A percentile compares a stretch with the other conserved stretches of the same genome.
These are phyloP conservation scores for Drosophila seclusa DNA, from an alignment of 2,888 invertebrate genomes.

Conservation along the genomic window DNA sequence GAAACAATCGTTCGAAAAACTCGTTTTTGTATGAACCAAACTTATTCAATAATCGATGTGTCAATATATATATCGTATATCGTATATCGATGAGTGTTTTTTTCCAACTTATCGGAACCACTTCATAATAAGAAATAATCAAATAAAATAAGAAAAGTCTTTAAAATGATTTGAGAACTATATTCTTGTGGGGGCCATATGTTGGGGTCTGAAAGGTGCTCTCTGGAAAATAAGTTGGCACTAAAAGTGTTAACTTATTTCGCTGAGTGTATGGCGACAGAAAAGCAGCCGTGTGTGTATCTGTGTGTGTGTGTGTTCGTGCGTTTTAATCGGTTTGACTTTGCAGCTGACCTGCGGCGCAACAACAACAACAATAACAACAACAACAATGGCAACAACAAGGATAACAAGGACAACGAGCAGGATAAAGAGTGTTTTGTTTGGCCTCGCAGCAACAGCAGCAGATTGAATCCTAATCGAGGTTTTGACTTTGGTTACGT, in stretches of 20 bases:
- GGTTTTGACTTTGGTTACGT: slow-evolving; percentile 84
- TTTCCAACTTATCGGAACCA: neutral
- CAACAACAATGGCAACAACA: slow-evolving; percentile 20
- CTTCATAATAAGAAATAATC: neutral
- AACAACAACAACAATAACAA: slow-evolving; percentile 34
- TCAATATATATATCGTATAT: neutral
- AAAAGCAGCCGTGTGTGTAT: slow-evolving; percentile 40
- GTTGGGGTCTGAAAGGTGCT: neutral
- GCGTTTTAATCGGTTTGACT: slow-evolving; percentile 75
- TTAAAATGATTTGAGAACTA: neutral
- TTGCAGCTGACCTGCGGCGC: slow-evolving; percentile 73
- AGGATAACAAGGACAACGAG: slow-evolving; percentile 35
- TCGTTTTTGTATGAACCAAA: neutral
- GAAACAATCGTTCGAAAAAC: neutral
- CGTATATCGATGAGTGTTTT: neutral
- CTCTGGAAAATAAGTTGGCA: neutral
- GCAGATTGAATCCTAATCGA: slow-evolving; percentile 84
- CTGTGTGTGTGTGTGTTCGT: slow-evolving; percentile 44
- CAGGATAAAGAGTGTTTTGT: slow-evolving; percentile 47
- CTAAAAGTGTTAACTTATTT: neutral
- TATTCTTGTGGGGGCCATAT: neutral
- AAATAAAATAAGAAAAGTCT: too few relatives aligned
- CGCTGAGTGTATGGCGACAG: neutral
- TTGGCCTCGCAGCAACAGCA: slow-evolving; percentile 56
- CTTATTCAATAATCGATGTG: neutral